Evolutionary conservation across 1,140 invertebrate species (phyloP).

Genomic region (Scaptomyza montana): DNA sequence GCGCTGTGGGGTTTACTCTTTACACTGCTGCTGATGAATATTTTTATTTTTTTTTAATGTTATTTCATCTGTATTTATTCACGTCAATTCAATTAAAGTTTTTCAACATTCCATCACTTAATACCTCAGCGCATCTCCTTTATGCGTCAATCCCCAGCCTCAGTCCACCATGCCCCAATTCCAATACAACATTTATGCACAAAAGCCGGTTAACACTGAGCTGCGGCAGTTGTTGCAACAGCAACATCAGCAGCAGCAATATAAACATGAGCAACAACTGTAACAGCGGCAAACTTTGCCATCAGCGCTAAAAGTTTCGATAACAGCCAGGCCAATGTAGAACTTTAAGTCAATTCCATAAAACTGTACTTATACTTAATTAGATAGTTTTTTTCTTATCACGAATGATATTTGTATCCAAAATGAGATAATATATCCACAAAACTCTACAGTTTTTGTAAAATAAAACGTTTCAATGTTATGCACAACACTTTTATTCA

Average conservation of each 20-base stretch:
- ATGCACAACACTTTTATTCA: no score
- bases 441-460: no score
- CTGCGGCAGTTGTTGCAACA: constrained; percentile 20
- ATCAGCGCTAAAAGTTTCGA: constrained; percentile 37
- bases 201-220: constrained; percentile 28
- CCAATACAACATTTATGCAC: constrained; percentile 28
- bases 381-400: background rate
- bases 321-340: constrained; percentile 11
- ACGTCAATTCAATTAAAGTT: constrained; percentile 77
- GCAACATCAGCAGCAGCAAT: background rate
- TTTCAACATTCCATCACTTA: constrained; percentile 63
- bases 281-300: constrained; percentile 18
- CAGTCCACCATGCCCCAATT: background rate
- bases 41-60: constrained; percentile 15
- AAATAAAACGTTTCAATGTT: no score
- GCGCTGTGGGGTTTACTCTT: background rate
- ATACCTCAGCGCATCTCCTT: constrained; percentile 32
- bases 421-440: no score
- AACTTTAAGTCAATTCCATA: background rate
- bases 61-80: constrained; percentile 45
- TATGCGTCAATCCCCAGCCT: constrained; percentile 4
- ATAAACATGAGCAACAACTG: background rate
- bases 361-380: background rate
- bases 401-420: no score
- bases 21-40: background rate